Evolutionary conservation across 2,888 invertebrate species (phyloP).

Genomic region (Leptinotarsa rubiginosa): DNA sequence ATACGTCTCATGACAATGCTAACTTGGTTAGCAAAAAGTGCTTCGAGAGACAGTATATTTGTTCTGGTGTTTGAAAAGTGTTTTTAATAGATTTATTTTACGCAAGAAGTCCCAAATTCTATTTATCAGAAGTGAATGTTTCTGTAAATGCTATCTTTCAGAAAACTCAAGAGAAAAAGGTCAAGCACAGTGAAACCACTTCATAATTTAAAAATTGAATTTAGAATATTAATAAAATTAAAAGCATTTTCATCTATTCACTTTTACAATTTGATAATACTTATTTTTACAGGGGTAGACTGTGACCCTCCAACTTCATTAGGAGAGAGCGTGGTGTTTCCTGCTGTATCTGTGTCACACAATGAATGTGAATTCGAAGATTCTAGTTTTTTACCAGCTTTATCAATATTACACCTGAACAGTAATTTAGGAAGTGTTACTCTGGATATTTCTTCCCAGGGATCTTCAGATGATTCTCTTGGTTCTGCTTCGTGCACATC

Average conservation of each 20-base stretch:
- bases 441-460: conserved; percentile 31
- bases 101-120: too few relatives aligned
- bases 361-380: conserved; percentile 9
- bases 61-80: too few relatives aligned
- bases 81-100: too few relatives aligned
- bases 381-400: conserved; percentile 42
- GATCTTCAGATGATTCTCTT: conserved; percentile 34
- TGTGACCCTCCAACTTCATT: neutral
- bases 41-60: too few relatives aligned
- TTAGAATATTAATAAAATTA: too few relatives aligned
- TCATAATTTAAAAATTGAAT: too few relatives aligned
- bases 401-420: conserved; percentile 41
- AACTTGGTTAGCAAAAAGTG: too few relatives aligned
- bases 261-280: neutral
- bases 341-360: conserved; percentile 24
- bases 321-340: neutral
- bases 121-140: too few relatives aligned
- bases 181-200: too few relatives aligned
- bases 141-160: too few relatives aligned
- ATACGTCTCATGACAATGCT: too few relatives aligned
- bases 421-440: conserved; percentile 9
- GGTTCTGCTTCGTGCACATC: conserved; percentile 53
- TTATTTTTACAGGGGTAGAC: neutral
- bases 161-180: too few relatives aligned
- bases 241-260: neutral